A percentile compares a stretch with the other conserved stretches of the same genome.
Conservation (phyloP, 2,797 vertebrate species). For the Karalla daura region DNA sequence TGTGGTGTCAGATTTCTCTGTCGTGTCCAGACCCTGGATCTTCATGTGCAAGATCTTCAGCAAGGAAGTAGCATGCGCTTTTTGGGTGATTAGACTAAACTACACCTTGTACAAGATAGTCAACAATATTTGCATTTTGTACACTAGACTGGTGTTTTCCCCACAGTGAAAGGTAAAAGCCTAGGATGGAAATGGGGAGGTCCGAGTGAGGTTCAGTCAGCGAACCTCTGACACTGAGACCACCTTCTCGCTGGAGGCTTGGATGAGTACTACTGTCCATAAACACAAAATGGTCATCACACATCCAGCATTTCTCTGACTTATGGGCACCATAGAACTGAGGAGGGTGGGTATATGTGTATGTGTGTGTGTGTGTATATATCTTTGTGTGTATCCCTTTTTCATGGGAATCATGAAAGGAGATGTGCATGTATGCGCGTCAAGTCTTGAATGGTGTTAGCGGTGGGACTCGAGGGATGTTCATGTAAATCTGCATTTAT, state of each 20-base stretch:
- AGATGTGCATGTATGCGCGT: constrained; percentile 61
- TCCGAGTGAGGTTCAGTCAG: constrained; percentile 52
- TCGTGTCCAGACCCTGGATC: constrained; percentile 49
- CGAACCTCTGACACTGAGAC: constrained; percentile 55
- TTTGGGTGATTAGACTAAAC: constrained; percentile 70
- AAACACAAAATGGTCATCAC: constrained; percentile 69
- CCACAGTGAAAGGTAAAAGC: constrained; percentile 71
- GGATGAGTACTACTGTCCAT: constrained; percentile 67
- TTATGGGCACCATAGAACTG: constrained; percentile 71
- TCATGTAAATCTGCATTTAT: constrained; percentile 53
- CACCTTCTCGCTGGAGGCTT: constrained; percentile 58
- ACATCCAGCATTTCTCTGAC: constrained; percentile 66
- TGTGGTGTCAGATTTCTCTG: constrained; percentile 41
- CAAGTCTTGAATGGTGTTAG: constrained; percentile 70
- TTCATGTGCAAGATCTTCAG: constrained; percentile 62
- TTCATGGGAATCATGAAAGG: constrained; percentile 51
- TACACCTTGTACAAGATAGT: constrained; percentile 74
- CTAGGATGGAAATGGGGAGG: constrained; percentile 57
- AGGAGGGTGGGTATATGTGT: constrained; percentile 49
- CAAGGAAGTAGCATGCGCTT: constrained; percentile 73
- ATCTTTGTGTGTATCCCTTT: constrained; percentile 43
- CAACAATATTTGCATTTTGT: constrained; percentile 73
- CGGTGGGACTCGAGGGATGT: constrained; percentile 61
- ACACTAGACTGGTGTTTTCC: constrained; percentile 69
- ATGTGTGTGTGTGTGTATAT: constrained; percentile 32